These are phyloP conservation scores for Engystomops pustulosus DNA, from an alignment of 2,113 vertebrate species.

Conservation along the genomic window DNA sequence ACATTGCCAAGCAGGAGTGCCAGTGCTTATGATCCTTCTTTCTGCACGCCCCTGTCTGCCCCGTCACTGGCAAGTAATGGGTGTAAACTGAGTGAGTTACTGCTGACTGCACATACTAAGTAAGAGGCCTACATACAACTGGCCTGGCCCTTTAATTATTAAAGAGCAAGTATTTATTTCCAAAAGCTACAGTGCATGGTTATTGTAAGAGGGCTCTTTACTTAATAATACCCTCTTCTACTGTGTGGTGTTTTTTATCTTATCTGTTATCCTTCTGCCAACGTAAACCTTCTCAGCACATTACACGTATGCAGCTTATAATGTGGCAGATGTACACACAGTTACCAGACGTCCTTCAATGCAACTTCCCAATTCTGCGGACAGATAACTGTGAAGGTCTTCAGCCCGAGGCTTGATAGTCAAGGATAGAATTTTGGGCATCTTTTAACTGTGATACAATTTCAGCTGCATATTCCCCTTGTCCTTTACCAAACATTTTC, in stretches of 20 bases:
- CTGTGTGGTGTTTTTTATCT: neutral
- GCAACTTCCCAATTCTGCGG: too few relatives aligned
- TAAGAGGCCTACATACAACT: slow-evolving; percentile 62
- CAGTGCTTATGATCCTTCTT: neutral
- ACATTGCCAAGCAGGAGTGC: neutral
- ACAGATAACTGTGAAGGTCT: too few relatives aligned
- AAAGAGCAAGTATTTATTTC: slow-evolving; percentile 76
- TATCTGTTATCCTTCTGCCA: neutral
- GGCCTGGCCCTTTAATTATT: slow-evolving; percentile 64
- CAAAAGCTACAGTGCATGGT: slow-evolving; percentile 62
- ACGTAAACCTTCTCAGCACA: neutral
- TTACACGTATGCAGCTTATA: neutral
- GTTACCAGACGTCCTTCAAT: too few relatives aligned
- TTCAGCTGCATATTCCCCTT: neutral
- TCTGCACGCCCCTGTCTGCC: neutral
- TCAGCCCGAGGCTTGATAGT: too few relatives aligned
- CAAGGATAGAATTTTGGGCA: too few relatives aligned
- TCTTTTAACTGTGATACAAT: too few relatives aligned
- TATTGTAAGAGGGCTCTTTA: slow-evolving; percentile 18
- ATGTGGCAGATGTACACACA: too few relatives aligned
- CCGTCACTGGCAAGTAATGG: neutral
- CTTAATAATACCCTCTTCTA: neutral
- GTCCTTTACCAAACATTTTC: too few relatives aligned
- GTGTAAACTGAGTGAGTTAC: neutral
- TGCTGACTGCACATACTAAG: slow-evolving; percentile 38